Evolutionary conservation across 2,888 invertebrate species (phyloP), one percentile per base, ranked within the genome.

Genomic region (Criorhina ranunculi): DNA sequence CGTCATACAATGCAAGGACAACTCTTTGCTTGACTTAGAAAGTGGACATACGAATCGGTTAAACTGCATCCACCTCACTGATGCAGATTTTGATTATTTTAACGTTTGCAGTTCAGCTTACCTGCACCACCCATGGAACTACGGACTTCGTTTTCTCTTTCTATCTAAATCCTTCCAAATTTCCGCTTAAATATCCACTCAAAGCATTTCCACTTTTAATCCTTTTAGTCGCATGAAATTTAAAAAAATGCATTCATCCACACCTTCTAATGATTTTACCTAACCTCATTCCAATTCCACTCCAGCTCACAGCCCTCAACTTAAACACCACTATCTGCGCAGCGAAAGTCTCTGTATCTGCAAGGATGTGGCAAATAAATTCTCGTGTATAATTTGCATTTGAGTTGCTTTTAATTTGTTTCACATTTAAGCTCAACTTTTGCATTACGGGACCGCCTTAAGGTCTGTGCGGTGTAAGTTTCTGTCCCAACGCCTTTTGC

Each of bases 341-440:
- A 40, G 49, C 1, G n/a, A 24, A 31, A 35, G 31, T 44, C 33
- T 35, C 6, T 31, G 42, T 42, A 44, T 42, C 62, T 17, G 62
- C 53, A 53, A 55, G 70, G 55, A 55, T 77, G 69, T 69, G 19
- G 29, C 46, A 62, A 62, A 70, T 78, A 55, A 78, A 62, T 70
- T 64, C 70, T 46, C 46, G 69, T 46, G 69, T 69, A 57, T 69
- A 81, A 76, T 70, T 81, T 57, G 64, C 78, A 82, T 75, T n/a
- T 66, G 59, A 81, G 70, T 70, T 59, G 60, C 53, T 67, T 73
- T 83, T 69, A 83, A 83, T 83, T 83, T 78, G 24, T 44, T 73
- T 73, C 55, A 62, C 49, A 62, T 76, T 83, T 51, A 15, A 73
- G 66, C 37, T 72, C 11, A 64, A 64, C 35, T 70, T 59, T 59